Evolutionary conservation across 2,888 invertebrate genomes (phyloP).

Genomic region (Drosophila austrosaltans): DNA sequence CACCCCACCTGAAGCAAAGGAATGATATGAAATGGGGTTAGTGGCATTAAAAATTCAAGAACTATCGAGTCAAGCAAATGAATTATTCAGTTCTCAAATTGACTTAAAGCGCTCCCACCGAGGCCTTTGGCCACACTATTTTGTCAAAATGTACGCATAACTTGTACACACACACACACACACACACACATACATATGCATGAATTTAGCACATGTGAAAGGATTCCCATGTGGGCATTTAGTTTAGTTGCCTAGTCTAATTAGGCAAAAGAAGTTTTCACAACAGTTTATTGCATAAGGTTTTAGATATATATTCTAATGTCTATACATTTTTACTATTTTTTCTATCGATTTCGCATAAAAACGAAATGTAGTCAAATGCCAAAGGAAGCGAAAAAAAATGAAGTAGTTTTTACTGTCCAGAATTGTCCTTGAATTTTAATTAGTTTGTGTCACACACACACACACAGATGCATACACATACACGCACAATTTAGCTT

Average conservation of each 20-base stretch:
- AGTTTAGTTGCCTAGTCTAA: constrained; percentile 15
- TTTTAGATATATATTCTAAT: constrained; percentile 28
- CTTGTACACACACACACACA: constrained; percentile 22
- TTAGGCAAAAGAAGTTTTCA: not conserved
- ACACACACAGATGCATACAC: constrained; percentile 17
- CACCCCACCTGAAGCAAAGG: constrained; percentile 29
- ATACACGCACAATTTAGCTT: not conserved
- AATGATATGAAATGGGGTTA: constrained; percentile 41
- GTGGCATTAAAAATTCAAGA: constrained; percentile 58
- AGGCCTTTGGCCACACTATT: constrained; percentile 60
- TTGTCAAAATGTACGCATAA: constrained; percentile 32
- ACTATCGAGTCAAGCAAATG: constrained; percentile 50
- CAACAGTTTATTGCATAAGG: constrained; percentile 10
- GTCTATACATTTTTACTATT: not conserved
- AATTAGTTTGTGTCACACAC: constrained; percentile 51
- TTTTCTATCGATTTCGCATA: constrained; percentile 31
- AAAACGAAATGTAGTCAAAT: constrained; percentile 5
- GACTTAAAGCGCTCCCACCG: constrained; percentile 69
- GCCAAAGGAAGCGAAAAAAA: not conserved
- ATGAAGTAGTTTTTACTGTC: not conserved
- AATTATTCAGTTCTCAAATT: constrained; percentile 68
- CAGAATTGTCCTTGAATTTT: constrained; percentile 67
- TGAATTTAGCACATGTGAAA: constrained; percentile 10
- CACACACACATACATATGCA: not conserved
- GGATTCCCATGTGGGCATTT: constrained; percentile 15